Evolutionary conservation across 2,888 invertebrate genomes (phyloP), one percentile per base, ranked within the genome.

Genomic region (Dolichopus griseipennis): DNA sequence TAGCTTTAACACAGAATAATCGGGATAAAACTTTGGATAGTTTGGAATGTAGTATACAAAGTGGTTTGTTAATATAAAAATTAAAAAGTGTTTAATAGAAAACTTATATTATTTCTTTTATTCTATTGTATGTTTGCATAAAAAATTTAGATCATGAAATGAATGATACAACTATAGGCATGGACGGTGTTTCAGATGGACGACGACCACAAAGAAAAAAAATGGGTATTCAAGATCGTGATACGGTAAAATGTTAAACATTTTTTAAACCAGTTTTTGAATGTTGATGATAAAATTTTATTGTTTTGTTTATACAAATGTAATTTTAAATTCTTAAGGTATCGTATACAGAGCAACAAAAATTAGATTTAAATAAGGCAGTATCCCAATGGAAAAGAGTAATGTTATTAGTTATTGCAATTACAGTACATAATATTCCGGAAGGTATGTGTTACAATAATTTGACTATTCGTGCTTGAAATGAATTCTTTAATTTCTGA

Each of bases 391-490:
- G 96, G 96, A 92, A 93, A 80, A 85, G 96, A 69, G 93, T 99
- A 72, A 86, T 98, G 81, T 83, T 98, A 37, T 85, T 99, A 22
- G 96, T 99, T 66, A 90, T 98, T 68, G 98, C 98, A 68, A 97
- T 99, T 74, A 98, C 98, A 0, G 95, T 92, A 8, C 93, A 93
- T 80, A 93, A 93, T 78, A 90, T 92, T 76, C 89, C 92, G 41
- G 81, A 82, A 67, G 81, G 81, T 66, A 67, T n/a, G n/a, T n/a
- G n/a, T n/a, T n/a, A n/a, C n/a, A n/a, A 67, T 41, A 15, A 33
- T 69, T 18, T 18, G 20, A 27, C 8, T 10, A 37, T 37, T 7
- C 12, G 15, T 61, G 37, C n/a, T 65, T 27, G 20, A 20, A 27
- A 63, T 18, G 7, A 43, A 18, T 52, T 43, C 20, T 21, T 21